These are phyloP conservation scores for Stratiolaelaps scimitus DNA, from an alignment of 1,140 invertebrate genomes.

Conservation along the genomic window DNA sequence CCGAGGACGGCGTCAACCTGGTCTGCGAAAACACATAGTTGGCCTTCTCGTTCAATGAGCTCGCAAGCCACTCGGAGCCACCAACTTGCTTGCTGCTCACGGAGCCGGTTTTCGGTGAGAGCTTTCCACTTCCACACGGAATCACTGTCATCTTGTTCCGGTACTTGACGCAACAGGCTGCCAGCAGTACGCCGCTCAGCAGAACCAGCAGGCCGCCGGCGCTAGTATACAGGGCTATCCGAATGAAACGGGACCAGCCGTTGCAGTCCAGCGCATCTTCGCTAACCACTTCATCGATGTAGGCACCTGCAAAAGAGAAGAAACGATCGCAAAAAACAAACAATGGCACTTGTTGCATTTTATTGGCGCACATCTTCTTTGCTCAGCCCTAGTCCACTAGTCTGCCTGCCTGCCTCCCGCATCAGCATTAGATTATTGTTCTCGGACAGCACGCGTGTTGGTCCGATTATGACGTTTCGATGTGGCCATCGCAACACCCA, in stretches of 20 bases:
- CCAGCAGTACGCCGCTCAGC: neutral
- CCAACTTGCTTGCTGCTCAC: neutral
- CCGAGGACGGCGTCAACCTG: neutral
- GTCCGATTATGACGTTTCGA: too few relatives aligned
- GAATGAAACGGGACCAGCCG: neutral
- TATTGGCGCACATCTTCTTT: neutral
- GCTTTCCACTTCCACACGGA: slow-evolving; percentile 16
- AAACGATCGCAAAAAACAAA: neutral
- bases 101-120: neutral
- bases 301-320: slow-evolving; percentile 3
- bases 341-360: neutral
- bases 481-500: too few relatives aligned
- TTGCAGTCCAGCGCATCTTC: slow-evolving; percentile 22
- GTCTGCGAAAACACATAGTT: slow-evolving; percentile 11
- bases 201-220: neutral
- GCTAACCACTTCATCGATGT: slow-evolving; percentile 1
- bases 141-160: neutral
- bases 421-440: neutral
- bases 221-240: neutral
- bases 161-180: slow-evolving; percentile 8
- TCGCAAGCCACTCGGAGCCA: neutral
- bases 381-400: neutral
- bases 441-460: too few relatives aligned
- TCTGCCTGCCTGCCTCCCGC: neutral
- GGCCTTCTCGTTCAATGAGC: neutral